phyloP scores from a whole-genome alignment of 2,888 invertebrate genomes.

The Thyatira batis region DNA sequence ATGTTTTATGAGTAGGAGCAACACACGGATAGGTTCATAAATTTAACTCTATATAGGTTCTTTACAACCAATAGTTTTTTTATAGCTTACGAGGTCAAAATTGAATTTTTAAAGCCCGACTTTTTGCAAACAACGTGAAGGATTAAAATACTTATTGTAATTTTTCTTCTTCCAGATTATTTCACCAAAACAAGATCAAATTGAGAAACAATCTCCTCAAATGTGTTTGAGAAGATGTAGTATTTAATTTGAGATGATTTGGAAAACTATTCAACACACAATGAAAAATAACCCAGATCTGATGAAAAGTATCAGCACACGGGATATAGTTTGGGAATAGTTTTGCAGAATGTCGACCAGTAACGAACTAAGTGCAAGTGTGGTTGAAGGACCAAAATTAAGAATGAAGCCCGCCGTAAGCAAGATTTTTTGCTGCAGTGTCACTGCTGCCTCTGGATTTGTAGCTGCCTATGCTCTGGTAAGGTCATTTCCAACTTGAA shows the following conservation, averaged over 20 bases:
- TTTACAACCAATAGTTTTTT: too few relatives aligned
- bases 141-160: too few relatives aligned
- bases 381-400: constrained; percentile 56
- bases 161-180: not conserved
- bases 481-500: too few relatives aligned
- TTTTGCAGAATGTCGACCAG: constrained; percentile 60
- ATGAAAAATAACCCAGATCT: not conserved
- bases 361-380: constrained; percentile 67
- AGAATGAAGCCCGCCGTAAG: constrained; percentile 75
- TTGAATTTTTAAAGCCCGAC: too few relatives aligned
- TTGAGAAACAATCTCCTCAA: constrained; percentile 36
- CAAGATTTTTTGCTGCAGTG: constrained; percentile 77
- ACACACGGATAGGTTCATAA: too few relatives aligned
- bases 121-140: too few relatives aligned
- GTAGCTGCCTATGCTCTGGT: constrained; percentile 79
- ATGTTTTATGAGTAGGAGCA: too few relatives aligned
- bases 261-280: not conserved
- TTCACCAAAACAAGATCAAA: not conserved
- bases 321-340: not conserved
- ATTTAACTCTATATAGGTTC: too few relatives aligned
- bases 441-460: constrained; percentile 77
- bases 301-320: not conserved
- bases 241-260: constrained; percentile 24
- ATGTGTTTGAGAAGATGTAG: constrained; percentile 55
- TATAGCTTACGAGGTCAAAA: too few relatives aligned